Evolutionary conservation across 2,888 invertebrate genomes (phyloP), one percentile per base, ranked within the genome.

Genomic region (Lithophane ornitopus): DNA sequence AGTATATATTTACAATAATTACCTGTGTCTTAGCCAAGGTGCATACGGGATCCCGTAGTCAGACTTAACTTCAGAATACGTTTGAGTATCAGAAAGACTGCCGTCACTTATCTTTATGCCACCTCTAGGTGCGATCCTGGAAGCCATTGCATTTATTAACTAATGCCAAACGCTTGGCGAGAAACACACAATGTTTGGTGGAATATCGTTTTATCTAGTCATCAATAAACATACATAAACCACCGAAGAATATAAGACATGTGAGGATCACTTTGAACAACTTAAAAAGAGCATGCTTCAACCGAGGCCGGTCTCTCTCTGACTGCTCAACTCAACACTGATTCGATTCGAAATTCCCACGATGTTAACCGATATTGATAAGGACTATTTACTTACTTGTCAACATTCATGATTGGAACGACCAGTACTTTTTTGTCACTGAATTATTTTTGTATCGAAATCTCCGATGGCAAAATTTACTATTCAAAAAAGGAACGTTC

Each of bases 11-110:
- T 68, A 68, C 82, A 85, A 74, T 87, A 88, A 77, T 90, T 95
- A 97, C 97, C 98, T 98, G 94, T 98, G 98, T 92, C 98, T 97
- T 90, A 98, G 97, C 98, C 98, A 98, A 83, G 98, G 98, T 34
- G 98, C 98, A 91, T 98, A 98, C 0, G 98, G 98, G 90, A 98
- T 98, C 70, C 98, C 98, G 91, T 98, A 98, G 90, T 98, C 98
- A 58, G 98, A 98, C 87, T 97, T 97, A 22, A 97, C 97, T 92
- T 97, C 97, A 0, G 97, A 97, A 92, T 97, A 97, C 14, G 98
- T 98, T 93, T 98, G 98, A 2, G 98, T 98, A 90, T 99, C 99
- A 70, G 98, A 98, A 54, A 99, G 97, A 82, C 98, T 98, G 39
- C 98, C 99, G 90, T 98, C 98, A 88, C 98, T 97, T 84, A 97